These are phyloP conservation scores for Drosophila neotestacea DNA, from an alignment of 2,888 invertebrate species.

Conservation along the genomic window DNA sequence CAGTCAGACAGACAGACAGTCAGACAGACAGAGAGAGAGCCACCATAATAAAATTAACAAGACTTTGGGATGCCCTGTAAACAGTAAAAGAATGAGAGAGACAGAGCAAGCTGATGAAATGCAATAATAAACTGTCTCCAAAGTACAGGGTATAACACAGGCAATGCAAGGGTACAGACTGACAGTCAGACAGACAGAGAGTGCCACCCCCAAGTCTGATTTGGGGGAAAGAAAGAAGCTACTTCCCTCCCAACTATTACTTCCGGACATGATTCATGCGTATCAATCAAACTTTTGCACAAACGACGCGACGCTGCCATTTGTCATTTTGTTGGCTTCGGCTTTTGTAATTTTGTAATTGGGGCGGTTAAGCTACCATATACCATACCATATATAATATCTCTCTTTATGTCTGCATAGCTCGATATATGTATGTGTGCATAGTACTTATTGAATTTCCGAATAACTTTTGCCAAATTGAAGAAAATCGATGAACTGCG, in stretches of 20 bases:
- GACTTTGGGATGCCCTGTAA: constrained; percentile 17
- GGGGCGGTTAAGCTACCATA: constrained; percentile 56
- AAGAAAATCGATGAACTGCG: constrained; percentile 69
- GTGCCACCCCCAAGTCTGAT: constrained; percentile 18
- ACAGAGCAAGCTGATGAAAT: not conserved
- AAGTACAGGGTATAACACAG: constrained; percentile 2
- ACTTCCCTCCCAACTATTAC: constrained; percentile 17
- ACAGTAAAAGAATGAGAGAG: not conserved
- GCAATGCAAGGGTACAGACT: not conserved
- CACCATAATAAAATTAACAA: not conserved
- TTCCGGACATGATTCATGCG: constrained; percentile 72
- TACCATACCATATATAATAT: constrained; percentile 32
- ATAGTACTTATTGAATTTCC: constrained; percentile 26
- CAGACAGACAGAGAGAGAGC: not conserved
- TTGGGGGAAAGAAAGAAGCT: constrained; percentile 5
- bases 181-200: not conserved
- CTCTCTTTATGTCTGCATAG: constrained; percentile 1
- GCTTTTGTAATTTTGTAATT: constrained; percentile 51
- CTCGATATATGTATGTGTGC: constrained; percentile 14
- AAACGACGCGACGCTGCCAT: constrained; percentile 40
- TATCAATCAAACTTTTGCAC: constrained; percentile 71
- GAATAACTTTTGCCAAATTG: constrained; percentile 29
- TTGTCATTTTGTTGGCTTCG: constrained; percentile 71
- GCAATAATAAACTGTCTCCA: not conserved
- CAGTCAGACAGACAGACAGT: not conserved